Conservation (phyloP, 64 coral and sea anemone genomes). For the Montipora cactus region DNA sequence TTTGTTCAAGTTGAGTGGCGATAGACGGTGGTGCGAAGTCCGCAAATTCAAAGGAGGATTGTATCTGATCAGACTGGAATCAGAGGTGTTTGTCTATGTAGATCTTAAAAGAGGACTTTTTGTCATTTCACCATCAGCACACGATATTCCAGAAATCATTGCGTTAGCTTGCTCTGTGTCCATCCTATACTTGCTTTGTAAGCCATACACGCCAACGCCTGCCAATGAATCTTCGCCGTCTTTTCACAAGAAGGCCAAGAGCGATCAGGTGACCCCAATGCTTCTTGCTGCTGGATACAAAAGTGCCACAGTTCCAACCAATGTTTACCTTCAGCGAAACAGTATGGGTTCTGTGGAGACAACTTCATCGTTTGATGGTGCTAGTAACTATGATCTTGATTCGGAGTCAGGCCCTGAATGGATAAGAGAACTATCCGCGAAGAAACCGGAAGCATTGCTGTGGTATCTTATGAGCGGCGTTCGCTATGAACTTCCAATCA, state of each 20-base stretch:
- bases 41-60: slow-evolving; percentile 50
- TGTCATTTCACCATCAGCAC: slow-evolving; percentile 4
- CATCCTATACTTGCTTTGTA: slow-evolving; percentile 44
- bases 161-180: slow-evolving; percentile 38
- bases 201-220: slow-evolving; percentile 25
- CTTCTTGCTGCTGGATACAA: slow-evolving; percentile 57
- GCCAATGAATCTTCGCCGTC: slow-evolving; percentile 13
- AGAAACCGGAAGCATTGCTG: not conserved
- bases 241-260: slow-evolving; percentile 4
- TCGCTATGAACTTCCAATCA: not conserved
- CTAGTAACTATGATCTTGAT: slow-evolving; percentile 10
- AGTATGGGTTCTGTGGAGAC: not conserved
- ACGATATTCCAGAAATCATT: slow-evolving; percentile 47
- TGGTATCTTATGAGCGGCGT: not conserved
- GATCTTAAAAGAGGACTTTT: slow-evolving; percentile 16
- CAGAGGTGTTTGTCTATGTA: slow-evolving; percentile 1
- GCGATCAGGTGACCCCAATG: not conserved
- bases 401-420: not conserved
- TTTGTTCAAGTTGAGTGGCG: slow-evolving; percentile 14
- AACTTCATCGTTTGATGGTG: not conserved
- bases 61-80: slow-evolving; percentile 30
- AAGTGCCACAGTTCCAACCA: slow-evolving; percentile 44
- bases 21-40: slow-evolving; percentile 33
- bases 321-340: slow-evolving; percentile 21
- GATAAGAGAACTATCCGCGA: not conserved